These are phyloP conservation scores for Drosophila longiperda DNA, from an alignment of 2,888 invertebrate genomes.

Conservation along the genomic window DNA sequence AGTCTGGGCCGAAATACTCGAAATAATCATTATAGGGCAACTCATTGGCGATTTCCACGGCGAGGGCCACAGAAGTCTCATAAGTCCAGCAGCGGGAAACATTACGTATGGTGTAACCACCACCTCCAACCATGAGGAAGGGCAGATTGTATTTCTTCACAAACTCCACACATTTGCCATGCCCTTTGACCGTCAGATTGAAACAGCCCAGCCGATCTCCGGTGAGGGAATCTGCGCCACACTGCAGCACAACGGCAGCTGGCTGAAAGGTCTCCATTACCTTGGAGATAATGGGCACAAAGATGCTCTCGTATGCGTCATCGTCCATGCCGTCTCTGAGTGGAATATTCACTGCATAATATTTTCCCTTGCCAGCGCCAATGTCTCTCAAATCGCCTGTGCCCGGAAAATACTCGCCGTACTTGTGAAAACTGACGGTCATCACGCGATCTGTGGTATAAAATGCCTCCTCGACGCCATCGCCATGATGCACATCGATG, in stretches of 20 bases:
- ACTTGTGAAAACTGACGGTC: slow-evolving; percentile 99
- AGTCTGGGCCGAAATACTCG: slow-evolving; percentile 99
- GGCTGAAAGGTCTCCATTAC: slow-evolving; percentile 99
- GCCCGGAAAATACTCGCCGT: slow-evolving; percentile 99
- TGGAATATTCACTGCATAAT: slow-evolving; percentile 99
- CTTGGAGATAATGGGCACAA: slow-evolving; percentile 97
- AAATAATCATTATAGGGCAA: slow-evolving; percentile 99
- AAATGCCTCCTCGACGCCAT: slow-evolving; percentile 99
- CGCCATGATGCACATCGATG: slow-evolving; percentile 99
- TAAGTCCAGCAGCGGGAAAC: slow-evolving; percentile 99
- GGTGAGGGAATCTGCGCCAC: slow-evolving; percentile 99
- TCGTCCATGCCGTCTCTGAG: slow-evolving; percentile 99
- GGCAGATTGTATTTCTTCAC: slow-evolving; percentile 99
- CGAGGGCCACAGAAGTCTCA: slow-evolving; percentile 98
- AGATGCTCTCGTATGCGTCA: slow-evolving; percentile 97
- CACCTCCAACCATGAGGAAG: slow-evolving; percentile 98
- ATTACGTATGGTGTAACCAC: slow-evolving; percentile 99
- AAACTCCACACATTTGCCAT: slow-evolving; percentile 99
- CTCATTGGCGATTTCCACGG: slow-evolving; percentile 98
- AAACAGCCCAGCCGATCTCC: slow-evolving; percentile 99
- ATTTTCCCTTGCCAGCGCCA: slow-evolving; percentile 96
- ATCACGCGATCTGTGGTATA: slow-evolving; percentile 99
- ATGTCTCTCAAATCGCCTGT: slow-evolving; percentile 94
- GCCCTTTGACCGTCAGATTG: slow-evolving; percentile 98
- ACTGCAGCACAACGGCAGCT: slow-evolving; percentile 98